Conservation (phyloP, 2,797 vertebrate genomes). For the Rhinophrynus dorsalis region DNA sequence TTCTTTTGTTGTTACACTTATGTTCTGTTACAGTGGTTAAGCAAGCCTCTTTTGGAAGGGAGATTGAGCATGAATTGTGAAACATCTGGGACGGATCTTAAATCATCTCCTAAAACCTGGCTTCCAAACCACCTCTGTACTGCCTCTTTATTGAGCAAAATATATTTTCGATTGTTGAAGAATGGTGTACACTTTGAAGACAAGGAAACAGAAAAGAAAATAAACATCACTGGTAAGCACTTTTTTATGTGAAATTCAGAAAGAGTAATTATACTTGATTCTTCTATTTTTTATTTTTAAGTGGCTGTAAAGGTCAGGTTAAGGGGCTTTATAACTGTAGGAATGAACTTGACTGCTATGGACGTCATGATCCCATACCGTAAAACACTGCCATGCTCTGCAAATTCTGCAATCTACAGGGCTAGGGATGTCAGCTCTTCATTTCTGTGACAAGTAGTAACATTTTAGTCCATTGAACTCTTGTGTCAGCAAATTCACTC, state of each 20-base stretch:
- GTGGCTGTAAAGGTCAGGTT: too few relatives aligned
- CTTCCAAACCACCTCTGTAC: slow-evolving; percentile 85
- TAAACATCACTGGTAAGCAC: slow-evolving; percentile 77
- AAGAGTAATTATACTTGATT: neutral
- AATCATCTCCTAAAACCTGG: slow-evolving; percentile 61
- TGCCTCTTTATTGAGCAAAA: slow-evolving; percentile 80
- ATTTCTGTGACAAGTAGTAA: too few relatives aligned
- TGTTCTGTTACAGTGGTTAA: slow-evolving; percentile 80
- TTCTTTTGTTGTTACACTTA: slow-evolving; percentile 10
- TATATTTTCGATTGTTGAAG: slow-evolving; percentile 64
- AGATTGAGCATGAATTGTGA: slow-evolving; percentile 76
- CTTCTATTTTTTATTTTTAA: too few relatives aligned
- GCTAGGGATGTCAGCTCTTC: too few relatives aligned
- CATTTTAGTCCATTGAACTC: too few relatives aligned
- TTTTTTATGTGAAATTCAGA: neutral
- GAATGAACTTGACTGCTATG: too few relatives aligned
- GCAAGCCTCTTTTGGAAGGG: slow-evolving; percentile 79
- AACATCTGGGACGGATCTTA: slow-evolving; percentile 67
- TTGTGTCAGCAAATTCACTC: too few relatives aligned
- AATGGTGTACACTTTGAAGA: slow-evolving; percentile 58
- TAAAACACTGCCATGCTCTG: too few relatives aligned
- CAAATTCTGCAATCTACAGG: too few relatives aligned
- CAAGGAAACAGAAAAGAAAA: slow-evolving; percentile 57
- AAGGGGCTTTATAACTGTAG: too few relatives aligned
- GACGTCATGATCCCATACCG: too few relatives aligned